Conservation (phyloP, 92 coral and sea anemone genomes). For the Umimayanthus kanabou region DNA sequence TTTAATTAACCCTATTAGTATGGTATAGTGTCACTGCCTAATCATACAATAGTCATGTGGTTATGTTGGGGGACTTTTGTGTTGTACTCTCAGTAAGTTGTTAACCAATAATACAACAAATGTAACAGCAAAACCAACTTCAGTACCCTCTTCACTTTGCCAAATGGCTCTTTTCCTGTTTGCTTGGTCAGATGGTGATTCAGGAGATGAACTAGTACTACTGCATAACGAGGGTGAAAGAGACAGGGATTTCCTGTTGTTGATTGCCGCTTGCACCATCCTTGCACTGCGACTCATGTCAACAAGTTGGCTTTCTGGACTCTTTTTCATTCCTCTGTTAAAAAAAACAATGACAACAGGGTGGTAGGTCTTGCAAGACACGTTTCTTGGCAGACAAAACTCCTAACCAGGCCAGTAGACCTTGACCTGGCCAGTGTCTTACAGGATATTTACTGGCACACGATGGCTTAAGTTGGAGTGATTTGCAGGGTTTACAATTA, state of each 20-base stretch:
- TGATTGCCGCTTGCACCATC: slow-evolving; percentile 77
- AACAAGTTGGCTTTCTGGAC: slow-evolving; percentile 48
- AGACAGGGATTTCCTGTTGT: slow-evolving; percentile 41
- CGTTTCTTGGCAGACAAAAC: neutral
- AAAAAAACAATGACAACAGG: neutral
- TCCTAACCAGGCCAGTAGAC: too few species aligned
- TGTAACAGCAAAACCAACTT: neutral
- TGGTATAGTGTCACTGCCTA: too few species aligned
- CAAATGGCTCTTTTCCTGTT: slow-evolving; percentile 31
- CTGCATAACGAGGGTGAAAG: neutral
- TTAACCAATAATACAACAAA: too few species aligned
- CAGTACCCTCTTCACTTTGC: slow-evolving; percentile 18
- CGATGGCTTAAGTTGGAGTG: too few species aligned
- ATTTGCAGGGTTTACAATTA: too few species aligned
- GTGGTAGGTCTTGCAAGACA: neutral
- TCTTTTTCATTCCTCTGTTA: slow-evolving; percentile 49
- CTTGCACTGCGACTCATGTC: slow-evolving; percentile 61
- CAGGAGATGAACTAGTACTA: neutral
- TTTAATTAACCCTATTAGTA: too few species aligned
- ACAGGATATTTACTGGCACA: too few species aligned
- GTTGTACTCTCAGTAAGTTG: too few species aligned
- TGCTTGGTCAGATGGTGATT: neutral
- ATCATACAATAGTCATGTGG: too few species aligned
- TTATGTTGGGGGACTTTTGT: too few species aligned
- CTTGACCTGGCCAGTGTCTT: too few species aligned